Evolutionary conservation across 2,797 vertebrate species (phyloP), one percentile per base, ranked within the genome.

Genomic region (Sebastes umbrosus): DNA sequence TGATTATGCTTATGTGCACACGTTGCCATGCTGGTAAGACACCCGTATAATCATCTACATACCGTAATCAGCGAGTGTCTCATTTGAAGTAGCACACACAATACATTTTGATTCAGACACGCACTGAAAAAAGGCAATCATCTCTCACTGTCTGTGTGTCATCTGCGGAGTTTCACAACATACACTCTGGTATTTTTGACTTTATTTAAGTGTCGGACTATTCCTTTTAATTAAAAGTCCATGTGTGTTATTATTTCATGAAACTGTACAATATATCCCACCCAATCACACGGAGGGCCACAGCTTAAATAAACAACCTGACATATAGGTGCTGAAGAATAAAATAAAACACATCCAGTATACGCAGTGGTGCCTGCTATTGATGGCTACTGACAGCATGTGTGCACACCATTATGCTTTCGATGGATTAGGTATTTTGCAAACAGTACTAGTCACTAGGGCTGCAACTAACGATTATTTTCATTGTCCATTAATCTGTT

Each of bases 371-470:
- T 13, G 65, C 67, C 72, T 70, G 39, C 60, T 70, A 66, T 25
- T 18, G 52, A 64, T 69, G 71, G 54, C 63, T 60, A 64, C 27
- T 46, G 54, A 79, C 73, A 82, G 69, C 22, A 36, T 73, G 72
- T 67, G 74, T 70, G 75, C 50, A 68, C 46, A 65, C 50, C 54
- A 62, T 79, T 84, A 59, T 58, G 25, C 32, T 80, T 87, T 84
- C 32, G 8, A 67, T 75, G 8, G 69, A 39, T 79, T 75, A 73
- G 27, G 25, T 66, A 68, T 80, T 82, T 69, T 79, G 36, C 63
- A 83, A 68, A 78, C 72, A 77, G 34, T 62, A 22, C 65, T 75
- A 2, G 43, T 18, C 43, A 18, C 16, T 8, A 46, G 1, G 43
- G 43, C 43, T 46, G 43, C 43, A 46, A 46, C 43, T 46, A 46